Percentiles rank a stretch among this genome's conserved stretches.
Conservation (phyloP, 2,797 vertebrate genomes). For the Coccyzus lansbergi region DNA sequence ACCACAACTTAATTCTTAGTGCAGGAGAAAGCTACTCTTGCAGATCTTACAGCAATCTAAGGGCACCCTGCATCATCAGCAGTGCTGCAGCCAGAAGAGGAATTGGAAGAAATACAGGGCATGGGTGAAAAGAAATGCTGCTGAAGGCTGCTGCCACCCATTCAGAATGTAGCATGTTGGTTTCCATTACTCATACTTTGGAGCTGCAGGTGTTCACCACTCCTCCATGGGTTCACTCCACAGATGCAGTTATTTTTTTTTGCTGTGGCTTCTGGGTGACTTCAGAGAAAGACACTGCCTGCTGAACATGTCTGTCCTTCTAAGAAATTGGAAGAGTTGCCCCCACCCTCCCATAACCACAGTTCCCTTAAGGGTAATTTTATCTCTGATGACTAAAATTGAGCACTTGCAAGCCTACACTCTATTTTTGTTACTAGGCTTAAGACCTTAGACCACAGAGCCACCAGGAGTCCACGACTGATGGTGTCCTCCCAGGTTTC, state of each 20-base stretch:
- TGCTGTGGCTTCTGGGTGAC: neutral
- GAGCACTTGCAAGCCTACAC: neutral
- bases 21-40: neutral
- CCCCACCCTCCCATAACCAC: neutral
- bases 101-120: neutral
- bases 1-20: neutral
- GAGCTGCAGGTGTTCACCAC: neutral
- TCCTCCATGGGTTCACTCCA: neutral
- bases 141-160: neutral
- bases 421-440: neutral
- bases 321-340: neutral
- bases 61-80: neutral
- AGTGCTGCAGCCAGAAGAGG: neutral
- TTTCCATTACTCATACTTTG: accelerated
- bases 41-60: neutral
- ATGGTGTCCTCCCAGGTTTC: neutral
- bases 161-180: accelerated
- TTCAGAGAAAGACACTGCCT: neutral
- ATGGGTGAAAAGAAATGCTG: neutral
- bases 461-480: neutral
- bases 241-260: neutral
- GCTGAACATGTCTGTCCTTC: neutral
- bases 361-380: neutral
- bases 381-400: neutral
- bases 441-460: neutral